A percentile compares a stretch with the other conserved stretches of the same genome.
Evolutionary conservation across 1,140 invertebrate species (phyloP).

Genomic region (Geopemphigus sp.): DNA sequence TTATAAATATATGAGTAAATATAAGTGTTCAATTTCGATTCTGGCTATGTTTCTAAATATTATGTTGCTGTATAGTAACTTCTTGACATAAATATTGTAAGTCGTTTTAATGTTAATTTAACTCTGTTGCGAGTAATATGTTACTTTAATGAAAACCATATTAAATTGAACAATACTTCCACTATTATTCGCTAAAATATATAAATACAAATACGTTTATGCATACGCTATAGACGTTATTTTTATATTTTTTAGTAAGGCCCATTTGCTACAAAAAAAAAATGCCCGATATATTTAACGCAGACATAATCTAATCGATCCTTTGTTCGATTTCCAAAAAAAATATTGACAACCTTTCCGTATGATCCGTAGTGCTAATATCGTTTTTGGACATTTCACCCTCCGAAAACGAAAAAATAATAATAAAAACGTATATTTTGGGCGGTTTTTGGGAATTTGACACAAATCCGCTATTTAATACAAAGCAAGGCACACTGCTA

Average conservation of each 20-base stretch:
- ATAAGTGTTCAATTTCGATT: too few relatives aligned
- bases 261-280: neutral
- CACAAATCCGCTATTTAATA: constrained; percentile 45
- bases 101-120: too few relatives aligned
- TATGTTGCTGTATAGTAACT: too few relatives aligned
- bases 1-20: too few relatives aligned
- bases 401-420: constrained; percentile 31
- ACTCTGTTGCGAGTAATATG: too few relatives aligned
- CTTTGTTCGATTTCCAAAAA: constrained; percentile 32
- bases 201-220: too few relatives aligned
- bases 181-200: too few relatives aligned
- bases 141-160: too few relatives aligned
- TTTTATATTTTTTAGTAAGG: neutral
- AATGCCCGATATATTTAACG: neutral
- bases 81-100: too few relatives aligned
- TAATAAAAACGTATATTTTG: constrained; percentile 45
- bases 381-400: constrained; percentile 43
- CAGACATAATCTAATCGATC: neutral
- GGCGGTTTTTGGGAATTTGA: constrained; percentile 47
- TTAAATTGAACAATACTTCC: too few relatives aligned
- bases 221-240: too few relatives aligned
- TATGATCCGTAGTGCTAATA: constrained; percentile 1
- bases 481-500: constrained; percentile 38
- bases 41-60: too few relatives aligned
- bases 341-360: constrained; percentile 28